These are phyloP conservation scores for Grammomys surdaster DNA, from an alignment of 2,113 vertebrate species.

Conservation along the genomic window DNA sequence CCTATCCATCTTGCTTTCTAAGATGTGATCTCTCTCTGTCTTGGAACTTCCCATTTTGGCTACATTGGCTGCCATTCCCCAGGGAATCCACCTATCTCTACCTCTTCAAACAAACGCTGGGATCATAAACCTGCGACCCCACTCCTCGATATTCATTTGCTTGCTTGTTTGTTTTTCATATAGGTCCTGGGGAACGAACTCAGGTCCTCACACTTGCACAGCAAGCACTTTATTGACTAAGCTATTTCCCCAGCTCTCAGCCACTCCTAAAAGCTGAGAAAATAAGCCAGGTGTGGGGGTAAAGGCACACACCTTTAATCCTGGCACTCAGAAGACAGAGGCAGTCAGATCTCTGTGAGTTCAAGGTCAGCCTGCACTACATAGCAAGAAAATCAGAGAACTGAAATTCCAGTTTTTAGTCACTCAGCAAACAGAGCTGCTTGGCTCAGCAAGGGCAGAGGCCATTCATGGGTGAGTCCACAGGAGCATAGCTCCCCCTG, in stretches of 20 bases:
- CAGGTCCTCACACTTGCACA: background rate
- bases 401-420: slow-evolving; percentile 65
- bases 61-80: background rate
- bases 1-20: background rate
- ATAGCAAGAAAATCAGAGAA: background rate
- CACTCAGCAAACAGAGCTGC: slow-evolving; percentile 61
- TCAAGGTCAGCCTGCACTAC: background rate
- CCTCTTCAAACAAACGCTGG: background rate
- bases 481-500: slow-evolving; percentile 65
- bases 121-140: background rate
- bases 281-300: slow-evolving; percentile 55
- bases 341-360: background rate
- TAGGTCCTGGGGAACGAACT: background rate
- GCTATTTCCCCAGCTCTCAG: background rate
- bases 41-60: background rate
- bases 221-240: background rate
- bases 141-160: background rate
- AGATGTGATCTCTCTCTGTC: background rate
- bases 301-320: background rate
- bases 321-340: background rate
- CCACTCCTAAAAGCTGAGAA: slow-evolving; percentile 72
- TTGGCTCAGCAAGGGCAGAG: slow-evolving; percentile 46
- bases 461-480: slow-evolving; percentile 43
- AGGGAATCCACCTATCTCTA: background rate
- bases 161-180: background rate